Base-by-base conservation (phyloP, 2,797 vertebrate species). In the Spinus pinus region DNA sequence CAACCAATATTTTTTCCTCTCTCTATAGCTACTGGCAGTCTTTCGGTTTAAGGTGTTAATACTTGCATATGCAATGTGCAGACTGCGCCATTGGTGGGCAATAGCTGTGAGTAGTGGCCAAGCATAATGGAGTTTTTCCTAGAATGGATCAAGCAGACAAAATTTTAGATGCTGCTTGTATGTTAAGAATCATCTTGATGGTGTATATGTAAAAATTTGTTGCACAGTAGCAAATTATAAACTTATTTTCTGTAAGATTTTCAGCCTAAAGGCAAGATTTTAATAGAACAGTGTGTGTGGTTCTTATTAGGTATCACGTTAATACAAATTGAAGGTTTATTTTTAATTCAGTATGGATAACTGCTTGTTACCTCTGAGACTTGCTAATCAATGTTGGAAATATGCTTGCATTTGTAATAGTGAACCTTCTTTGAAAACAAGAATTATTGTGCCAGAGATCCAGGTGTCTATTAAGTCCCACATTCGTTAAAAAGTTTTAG, bases 51-150 rank as follows among this genome's bases (percentile, higher is more conserved):
- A 98, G 62, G 95, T 98, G 35, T 98, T 99, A 96, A 99, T 99
- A 97, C 97, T 99, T 97, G 99, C 99, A 7, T 99, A 99, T 95
- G 99, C 99, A 37, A 98, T 99, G 71, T 99, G 98, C 95, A 98
- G 97, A 97, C 98, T 99, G 41, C 98, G 97, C 69, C 99, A 99
- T 89, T 99, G 99, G 99, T 99, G 99, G 99, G 98, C 99, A 80
- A 98, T 99, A 84, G 99, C 99, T 80, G 99, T 99, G 95, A 98
- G 99, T 98, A 92, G 91, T 61, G 72, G 91, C 67, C 89, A 90
- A 95, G 81, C 51, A 27, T 86, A 62, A 94, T 25, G 69, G 47
- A 91, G 58, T 94, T 93, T 71, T 39, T 73, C 75, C 37, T 78
- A 37, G 81, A 83, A 49, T 65, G 81, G 39, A 35, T 83, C 31